Evolutionary conservation across 2,113 vertebrate species (phyloP), one percentile per base, ranked within the genome.

Genomic region (Scolopax mira): DNA sequence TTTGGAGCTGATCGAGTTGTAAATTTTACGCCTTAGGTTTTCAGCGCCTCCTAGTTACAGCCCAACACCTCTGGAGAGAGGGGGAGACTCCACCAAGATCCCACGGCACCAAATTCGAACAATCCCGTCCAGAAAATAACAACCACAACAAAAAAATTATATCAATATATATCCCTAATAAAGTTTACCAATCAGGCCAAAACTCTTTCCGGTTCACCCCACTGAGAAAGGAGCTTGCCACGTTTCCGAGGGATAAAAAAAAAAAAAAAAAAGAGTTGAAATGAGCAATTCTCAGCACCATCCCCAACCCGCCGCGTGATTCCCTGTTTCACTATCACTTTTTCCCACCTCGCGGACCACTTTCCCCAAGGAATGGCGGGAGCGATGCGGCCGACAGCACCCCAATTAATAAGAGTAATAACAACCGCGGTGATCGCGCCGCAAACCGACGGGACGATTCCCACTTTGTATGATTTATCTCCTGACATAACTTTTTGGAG

Each of bases 31-130:
- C 95, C 92, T 97, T 93, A 97, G 91, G 90, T 98, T 98, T 97
- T 98, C 98, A 98, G 97, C 97, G 84, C 97, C 97, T 97, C 97
- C 97, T 97, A 97, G 94, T 97, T 98, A 98, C 96, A 97, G 95
- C 92, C 86, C 96, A 97, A 95, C 96, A 97, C 97, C 96, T 95
- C 90, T 94, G 94, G 71, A 66, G 64, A 12, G 60, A 67, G 77
- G 90, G 74, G 92, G 83, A 96, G 67, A 88, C 86, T 96, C 94
- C 93, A 85, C 65, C 44, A 65, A 89, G 65, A 88, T 93, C 88
- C 93, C 70, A 67, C 41, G 5, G 61, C 78, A 54, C 35, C 78
- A 54, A 91, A 89, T 62, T 71, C 58, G 37, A 92, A 71, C n/a
- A 51, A 73, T 61, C 79, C 70, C 14, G 80, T 71, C 71, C 48